Evolutionary conservation across 1,140 invertebrate genomes (phyloP), one percentile per base, ranked within the genome.

Genomic region (Lepidurus packardi): DNA sequence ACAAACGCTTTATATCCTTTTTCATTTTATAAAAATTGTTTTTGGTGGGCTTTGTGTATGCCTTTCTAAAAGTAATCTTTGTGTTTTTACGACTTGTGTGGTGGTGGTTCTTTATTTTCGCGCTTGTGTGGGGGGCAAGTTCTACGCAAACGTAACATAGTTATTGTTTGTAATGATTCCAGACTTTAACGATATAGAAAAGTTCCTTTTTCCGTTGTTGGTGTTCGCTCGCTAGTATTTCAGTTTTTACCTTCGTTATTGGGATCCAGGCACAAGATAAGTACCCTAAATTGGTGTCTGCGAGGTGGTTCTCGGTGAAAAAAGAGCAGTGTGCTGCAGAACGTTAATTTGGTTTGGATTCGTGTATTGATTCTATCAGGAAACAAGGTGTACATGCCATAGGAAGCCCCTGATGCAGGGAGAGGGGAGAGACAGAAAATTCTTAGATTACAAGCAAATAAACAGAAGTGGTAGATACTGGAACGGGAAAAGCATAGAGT

Each of bases 251-350:
- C 53, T 65, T 65, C 53, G 53, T 65, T 65, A 65, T 21, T 65
- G 21, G 9, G 53, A 65, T 65, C 9, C 21, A 4, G 53, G 53
- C 13, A 21, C 5, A 13, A 65, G 53, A 65, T 65, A 65, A 65
- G 53, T 65, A 65, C 53, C 53, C 16, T 65, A 65, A 65, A 65
- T 65, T 65, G 53, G 53, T 65, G 53, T 65, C 53, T 65, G 21
- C 53, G 53, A 21, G 53, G 53, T n/a, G 13, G 3, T 13, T 7
- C 21, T 65, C 9, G 53, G 53, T 65, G 53, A 65, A 65, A 65
- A 16, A 65, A 21, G 53, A 65, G 53, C 53, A 4, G 53, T 65
- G 53, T 13, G 16, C 13, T 21, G 16, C 53, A 21, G 53, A 65
- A 16, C 53, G 4, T 65, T 65, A 13, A 21, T 65, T 65, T 65